Conservation (phyloP, 1,140 invertebrate genomes). For the Panagrolaimus sp. region DNA sequence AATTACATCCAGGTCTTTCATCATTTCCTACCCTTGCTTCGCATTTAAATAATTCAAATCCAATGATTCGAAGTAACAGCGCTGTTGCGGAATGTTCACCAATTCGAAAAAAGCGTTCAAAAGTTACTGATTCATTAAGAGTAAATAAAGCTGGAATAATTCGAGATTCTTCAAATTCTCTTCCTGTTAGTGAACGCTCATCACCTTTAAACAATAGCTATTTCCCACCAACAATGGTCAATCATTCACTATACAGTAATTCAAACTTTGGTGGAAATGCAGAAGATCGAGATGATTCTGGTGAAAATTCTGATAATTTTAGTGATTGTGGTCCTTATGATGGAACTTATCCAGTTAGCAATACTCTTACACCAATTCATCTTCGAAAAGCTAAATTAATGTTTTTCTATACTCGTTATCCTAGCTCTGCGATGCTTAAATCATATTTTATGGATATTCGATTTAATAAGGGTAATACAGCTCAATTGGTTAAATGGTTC, state of each 20-base stretch:
- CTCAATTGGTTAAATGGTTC: constrained; percentile 97
- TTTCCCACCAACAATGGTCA: constrained; percentile 53
- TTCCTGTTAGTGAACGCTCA: constrained; percentile 35
- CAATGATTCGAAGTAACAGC: constrained; percentile 18
- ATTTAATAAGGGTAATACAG: constrained; percentile 99
- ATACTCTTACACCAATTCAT: constrained; percentile 89
- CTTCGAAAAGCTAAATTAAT: constrained; percentile 98
- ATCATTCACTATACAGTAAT: constrained; percentile 37
- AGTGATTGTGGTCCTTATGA: constrained; percentile 38
- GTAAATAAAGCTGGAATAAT: constrained; percentile 40
- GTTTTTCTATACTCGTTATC: constrained; percentile 99
- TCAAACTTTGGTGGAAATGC: constrained; percentile 19
- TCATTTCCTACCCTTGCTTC: not conserved
- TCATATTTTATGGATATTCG: constrained; percentile 99
- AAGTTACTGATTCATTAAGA: constrained; percentile 51
- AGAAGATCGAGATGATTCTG: constrained; percentile 36
- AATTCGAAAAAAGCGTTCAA: constrained; percentile 49
- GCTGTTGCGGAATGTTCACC: constrained; percentile 16
- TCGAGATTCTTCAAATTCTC: constrained; percentile 35
- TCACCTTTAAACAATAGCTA: constrained; percentile 35
- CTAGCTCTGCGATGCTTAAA: constrained; percentile 93
- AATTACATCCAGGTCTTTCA: constrained; percentile 5
- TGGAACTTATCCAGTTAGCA: constrained; percentile 19
- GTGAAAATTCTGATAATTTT: constrained; percentile 44
- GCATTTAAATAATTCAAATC: constrained; percentile 2